Conservation (phyloP, 2,888 invertebrate genomes). For the Parelbella ahira region DNA sequence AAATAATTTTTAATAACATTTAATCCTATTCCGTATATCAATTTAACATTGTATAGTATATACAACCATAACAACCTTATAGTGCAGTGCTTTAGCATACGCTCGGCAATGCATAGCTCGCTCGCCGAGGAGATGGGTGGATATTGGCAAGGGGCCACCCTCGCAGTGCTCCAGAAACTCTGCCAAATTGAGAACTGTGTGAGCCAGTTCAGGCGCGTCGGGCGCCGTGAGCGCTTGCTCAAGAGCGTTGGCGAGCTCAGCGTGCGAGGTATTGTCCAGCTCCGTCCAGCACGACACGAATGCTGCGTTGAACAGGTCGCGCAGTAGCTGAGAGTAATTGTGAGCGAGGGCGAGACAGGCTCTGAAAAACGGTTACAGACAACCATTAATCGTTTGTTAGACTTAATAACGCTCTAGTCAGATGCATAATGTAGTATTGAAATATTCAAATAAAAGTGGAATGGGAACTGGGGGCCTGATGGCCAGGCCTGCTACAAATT, state of each 20-base stretch:
- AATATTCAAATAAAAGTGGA: too few species aligned
- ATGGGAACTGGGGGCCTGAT: too few species aligned
- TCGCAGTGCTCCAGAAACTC: slow-evolving; percentile 99
- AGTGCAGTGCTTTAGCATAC: slow-evolving; percentile 83
- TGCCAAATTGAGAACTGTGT: slow-evolving; percentile 97
- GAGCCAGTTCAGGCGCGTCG: slow-evolving; percentile 97
- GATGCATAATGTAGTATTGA: too few species aligned
- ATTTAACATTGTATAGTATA: too few species aligned
- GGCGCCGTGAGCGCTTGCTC: slow-evolving; percentile 95
- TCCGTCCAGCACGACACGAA: slow-evolving; percentile 99
- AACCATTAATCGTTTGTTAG: background rate
- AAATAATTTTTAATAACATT: too few species aligned
- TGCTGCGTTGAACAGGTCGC: slow-evolving; percentile 98
- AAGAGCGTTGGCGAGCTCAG: slow-evolving; percentile 91
- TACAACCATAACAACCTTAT: slow-evolving; percentile 65
- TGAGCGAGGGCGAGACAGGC: slow-evolving; percentile 96
- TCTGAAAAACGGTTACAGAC: slow-evolving; percentile 51
- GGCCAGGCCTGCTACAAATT: too few species aligned
- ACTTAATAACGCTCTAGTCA: too few species aligned
- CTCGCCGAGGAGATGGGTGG: slow-evolving; percentile 92
- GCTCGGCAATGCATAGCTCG: slow-evolving; percentile 96
- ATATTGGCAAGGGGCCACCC: slow-evolving; percentile 94
- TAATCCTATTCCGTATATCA: too few species aligned
- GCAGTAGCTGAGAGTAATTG: slow-evolving; percentile 95
- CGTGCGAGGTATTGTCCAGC: slow-evolving; percentile 88